Base-by-base conservation (phyloP, 2,113 vertebrate genomes). In the Zosterops lateralis region DNA sequence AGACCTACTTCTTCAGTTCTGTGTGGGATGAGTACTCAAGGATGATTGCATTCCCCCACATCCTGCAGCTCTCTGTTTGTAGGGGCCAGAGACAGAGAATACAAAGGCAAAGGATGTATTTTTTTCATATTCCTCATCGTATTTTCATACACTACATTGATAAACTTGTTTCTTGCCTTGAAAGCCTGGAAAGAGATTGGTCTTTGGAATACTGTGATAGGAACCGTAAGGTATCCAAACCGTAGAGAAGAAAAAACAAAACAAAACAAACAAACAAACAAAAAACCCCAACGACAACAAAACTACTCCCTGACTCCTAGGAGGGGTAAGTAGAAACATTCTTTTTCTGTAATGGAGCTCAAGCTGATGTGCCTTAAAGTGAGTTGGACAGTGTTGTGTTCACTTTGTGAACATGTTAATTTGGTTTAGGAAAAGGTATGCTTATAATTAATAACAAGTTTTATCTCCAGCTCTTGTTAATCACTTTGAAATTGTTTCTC, bases 211-310 rank as follows among this genome's bases (percentile, higher is more conserved):
- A 42, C 32, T 38, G 4, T 40, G 38, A 12, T 73, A 12, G 36
- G 9, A 87, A 40, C 34, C 42, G 6, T 51, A 56, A 60, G 20
- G 42, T 58, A 51, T 22, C 16, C 29, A 53, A 34, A 54, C 9
- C 29, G 19, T 28, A 51, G 47, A 64, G 31, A 40, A 86, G 44
- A 17, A 4, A 34, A 36, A 38, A 38, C 36, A 10, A 38, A 38
- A 38, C 36, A 11, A 38, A 38, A 5, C 38, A 38, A 38, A 11
- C 38, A 38, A 38, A 38, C 38, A 38, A 38, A 38, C 38, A 38
- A 38, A 21, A 0, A 47, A 17, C 0, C 8, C 25, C 5, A 3
- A 53, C 4, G 36, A 38, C 38, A 38, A 38, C 38, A 60, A 11
- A 50, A 16, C 6, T 29, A 2, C n/a, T 57, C 4, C 3, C 19